These are phyloP conservation scores for Drosophila neutralis DNA, from an alignment of 2,888 invertebrate species.

Conservation along the genomic window DNA sequence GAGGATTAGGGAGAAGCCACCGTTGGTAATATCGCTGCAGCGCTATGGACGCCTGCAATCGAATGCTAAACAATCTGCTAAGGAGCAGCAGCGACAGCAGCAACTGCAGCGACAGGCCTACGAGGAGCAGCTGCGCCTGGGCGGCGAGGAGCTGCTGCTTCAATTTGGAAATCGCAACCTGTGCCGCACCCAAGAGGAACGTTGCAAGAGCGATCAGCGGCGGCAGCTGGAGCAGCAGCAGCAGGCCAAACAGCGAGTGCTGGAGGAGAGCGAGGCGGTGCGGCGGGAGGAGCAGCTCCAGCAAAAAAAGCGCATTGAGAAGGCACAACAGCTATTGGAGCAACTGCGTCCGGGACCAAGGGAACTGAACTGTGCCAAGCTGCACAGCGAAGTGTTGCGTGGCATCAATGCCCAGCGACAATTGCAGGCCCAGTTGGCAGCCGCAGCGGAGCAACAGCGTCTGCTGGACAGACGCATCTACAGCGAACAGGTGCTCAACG, in stretches of 20 bases:
- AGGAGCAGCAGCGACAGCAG: slow-evolving; percentile 36
- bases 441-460: slow-evolving; percentile 68
- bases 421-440: slow-evolving; percentile 75
- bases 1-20: slow-evolving; percentile 60
- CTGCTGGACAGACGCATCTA: slow-evolving; percentile 78
- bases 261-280: slow-evolving; percentile 72
- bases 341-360: slow-evolving; percentile 82
- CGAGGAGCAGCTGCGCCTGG: slow-evolving; percentile 51
- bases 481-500: slow-evolving; percentile 82
- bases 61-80: slow-evolving; percentile 48
- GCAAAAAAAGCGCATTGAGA: slow-evolving; percentile 75
- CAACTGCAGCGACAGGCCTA: slow-evolving; percentile 46
- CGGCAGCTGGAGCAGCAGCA: slow-evolving; percentile 27
- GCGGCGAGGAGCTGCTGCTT: slow-evolving; percentile 59
- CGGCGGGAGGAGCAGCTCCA: slow-evolving; percentile 80
- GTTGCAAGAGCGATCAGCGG: slow-evolving; percentile 51
- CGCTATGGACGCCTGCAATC: slow-evolving; percentile 53
- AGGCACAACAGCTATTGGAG: slow-evolving; percentile 80
- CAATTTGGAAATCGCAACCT: slow-evolving; percentile 58
- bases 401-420: slow-evolving; percentile 80
- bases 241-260: slow-evolving; percentile 20
- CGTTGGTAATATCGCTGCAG: slow-evolving; percentile 72
- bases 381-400: slow-evolving; percentile 82
- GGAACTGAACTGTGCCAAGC: slow-evolving; percentile 82
- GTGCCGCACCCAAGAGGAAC: slow-evolving; percentile 50